Percentiles rank a stretch among this genome's conserved stretches.
Conservation (phyloP, 2,797 vertebrate species). For the Adelosebastes latens region DNA sequence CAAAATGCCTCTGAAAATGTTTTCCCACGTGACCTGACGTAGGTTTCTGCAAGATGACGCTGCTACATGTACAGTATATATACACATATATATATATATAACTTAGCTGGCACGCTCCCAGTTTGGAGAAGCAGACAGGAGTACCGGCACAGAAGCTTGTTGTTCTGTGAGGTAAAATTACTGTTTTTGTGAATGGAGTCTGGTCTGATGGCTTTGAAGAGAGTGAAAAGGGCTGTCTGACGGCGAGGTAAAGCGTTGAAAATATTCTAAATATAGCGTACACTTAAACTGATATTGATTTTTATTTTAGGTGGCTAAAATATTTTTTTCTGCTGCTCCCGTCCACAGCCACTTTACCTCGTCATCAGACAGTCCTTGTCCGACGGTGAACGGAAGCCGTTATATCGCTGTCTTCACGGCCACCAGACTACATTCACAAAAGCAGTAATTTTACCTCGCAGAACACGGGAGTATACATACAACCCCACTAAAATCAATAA, state of each 20-base stretch:
- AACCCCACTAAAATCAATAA: neutral
- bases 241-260: neutral
- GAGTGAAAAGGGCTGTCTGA: too few species aligned
- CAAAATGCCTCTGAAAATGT: too few species aligned
- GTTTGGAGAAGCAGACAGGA: too few species aligned
- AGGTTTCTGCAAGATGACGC: neutral
- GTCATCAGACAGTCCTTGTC: neutral
- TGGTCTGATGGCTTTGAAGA: neutral
- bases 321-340: too few species aligned
- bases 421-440: neutral
- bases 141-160: too few species aligned
- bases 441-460: accelerated
- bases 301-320: neutral
- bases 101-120: too few species aligned
- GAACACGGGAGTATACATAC: too few species aligned
- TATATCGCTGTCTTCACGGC: neutral
- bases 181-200: neutral
- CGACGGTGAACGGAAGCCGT: neutral
- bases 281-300: neutral
- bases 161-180: neutral
- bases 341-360: too few species aligned
- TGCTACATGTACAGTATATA: neutral
- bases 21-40: neutral
- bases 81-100: too few species aligned
- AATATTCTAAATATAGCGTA: neutral